These are phyloP conservation scores for Micrasema longulum DNA, from an alignment of 1,140 invertebrate genomes.

Conservation along the genomic window DNA sequence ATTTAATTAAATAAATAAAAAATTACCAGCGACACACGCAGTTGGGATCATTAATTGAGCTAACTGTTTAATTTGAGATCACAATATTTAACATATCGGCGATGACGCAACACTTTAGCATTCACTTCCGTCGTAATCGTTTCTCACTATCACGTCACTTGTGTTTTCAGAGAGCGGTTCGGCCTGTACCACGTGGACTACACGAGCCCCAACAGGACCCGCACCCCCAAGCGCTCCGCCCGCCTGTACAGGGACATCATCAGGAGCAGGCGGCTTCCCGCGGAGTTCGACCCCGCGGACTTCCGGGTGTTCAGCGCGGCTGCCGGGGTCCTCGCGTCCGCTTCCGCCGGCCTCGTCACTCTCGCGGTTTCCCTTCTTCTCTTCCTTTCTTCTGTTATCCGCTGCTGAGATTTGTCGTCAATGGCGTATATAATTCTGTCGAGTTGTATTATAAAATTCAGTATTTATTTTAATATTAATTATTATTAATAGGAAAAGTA, in stretches of 20 bases:
- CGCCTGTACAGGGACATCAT: conserved; percentile 70
- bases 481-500: conserved; percentile 31
- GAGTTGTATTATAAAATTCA: conserved; percentile 38
- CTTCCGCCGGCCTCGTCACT: background rate
- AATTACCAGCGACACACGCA: too few species aligned
- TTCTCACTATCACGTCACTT: background rate
- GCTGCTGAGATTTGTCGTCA: background rate
- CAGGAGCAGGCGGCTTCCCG: conserved; percentile 58
- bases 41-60: too few species aligned
- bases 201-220: conserved; percentile 69
- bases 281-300: conserved; percentile 63
- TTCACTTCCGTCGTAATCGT: background rate
- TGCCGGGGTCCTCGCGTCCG: background rate
- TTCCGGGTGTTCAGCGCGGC: conserved; percentile 61
- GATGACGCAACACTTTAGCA: conserved; percentile 2
- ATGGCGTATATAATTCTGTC: background rate
- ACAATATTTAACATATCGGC: background rate
- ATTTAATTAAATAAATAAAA: too few species aligned
- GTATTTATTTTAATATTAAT: conserved; percentile 41
- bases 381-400: background rate
- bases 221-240: conserved; percentile 80
- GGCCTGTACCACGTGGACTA: conserved; percentile 73
- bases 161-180: conserved; percentile 72
- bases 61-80: conserved; percentile 21
- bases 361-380: background rate